Percentiles rank a stretch among this genome's conserved stretches.
phyloP scores from a whole-genome alignment of 2,797 vertebrate genomes.

The Morelia viridis region DNA sequence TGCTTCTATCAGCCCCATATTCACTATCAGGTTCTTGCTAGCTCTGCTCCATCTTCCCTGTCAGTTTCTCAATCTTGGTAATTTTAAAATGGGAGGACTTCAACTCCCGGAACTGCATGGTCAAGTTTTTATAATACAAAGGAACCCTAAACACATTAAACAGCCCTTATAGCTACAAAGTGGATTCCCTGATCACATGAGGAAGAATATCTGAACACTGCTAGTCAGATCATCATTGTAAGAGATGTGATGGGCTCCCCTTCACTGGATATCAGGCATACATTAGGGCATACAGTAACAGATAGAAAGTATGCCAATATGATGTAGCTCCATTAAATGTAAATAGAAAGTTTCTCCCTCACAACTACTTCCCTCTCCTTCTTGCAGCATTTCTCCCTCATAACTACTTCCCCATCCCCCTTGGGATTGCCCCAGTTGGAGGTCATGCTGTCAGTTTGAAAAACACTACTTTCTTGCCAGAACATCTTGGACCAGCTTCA shows the following conservation, averaged over 20 bases:
- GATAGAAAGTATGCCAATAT: not conserved
- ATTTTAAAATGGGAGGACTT: not conserved
- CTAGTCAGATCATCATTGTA: no score
- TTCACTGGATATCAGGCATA: not conserved
- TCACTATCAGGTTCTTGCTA: not conserved
- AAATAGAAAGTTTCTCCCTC: not conserved
- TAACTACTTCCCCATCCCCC: not conserved
- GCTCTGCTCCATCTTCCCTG: not conserved
- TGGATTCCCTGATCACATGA: no score
- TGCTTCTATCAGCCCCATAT: not conserved
- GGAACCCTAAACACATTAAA: no score
- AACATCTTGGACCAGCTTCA: not conserved
- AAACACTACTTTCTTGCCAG: not conserved
- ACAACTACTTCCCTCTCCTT: not conserved
- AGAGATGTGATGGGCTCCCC: not conserved
- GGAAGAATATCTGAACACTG: no score
- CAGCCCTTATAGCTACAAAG: no score
- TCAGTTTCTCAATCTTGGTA: not conserved
- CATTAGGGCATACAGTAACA: not conserved
- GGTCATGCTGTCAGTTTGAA: not conserved
- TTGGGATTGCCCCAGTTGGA: not conserved
- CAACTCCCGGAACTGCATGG: not conserved
- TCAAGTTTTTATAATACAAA: no score
- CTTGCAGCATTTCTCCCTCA: no score
- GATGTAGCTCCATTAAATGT: not conserved